These are phyloP conservation scores for Pseudomyrmex flavicornis DNA, from an alignment of 1,140 invertebrate species.

Conservation along the genomic window DNA sequence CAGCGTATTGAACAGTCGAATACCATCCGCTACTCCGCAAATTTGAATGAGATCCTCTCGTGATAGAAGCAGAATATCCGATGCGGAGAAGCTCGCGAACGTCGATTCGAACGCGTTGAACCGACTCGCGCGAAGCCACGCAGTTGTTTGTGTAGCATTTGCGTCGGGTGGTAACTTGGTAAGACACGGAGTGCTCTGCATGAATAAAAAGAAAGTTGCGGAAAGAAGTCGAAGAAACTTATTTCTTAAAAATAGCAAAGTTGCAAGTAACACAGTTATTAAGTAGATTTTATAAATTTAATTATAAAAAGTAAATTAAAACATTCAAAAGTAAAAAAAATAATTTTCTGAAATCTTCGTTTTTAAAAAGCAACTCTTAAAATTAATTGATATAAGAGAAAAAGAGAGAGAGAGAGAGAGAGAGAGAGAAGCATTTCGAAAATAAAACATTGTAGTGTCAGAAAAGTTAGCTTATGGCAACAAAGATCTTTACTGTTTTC, in stretches of 20 bases:
- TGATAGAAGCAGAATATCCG: constrained; percentile 94
- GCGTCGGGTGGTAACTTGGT: constrained; percentile 87
- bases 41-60: constrained; percentile 97
- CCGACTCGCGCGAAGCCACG: constrained; percentile 93
- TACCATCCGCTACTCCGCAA: constrained; percentile 95
- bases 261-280: too few relatives aligned
- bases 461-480: neutral
- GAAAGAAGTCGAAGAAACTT: neutral
- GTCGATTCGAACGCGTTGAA: constrained; percentile 91
- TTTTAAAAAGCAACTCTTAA: too few relatives aligned
- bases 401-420: neutral
- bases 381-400: neutral
- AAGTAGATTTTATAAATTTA: too few relatives aligned
- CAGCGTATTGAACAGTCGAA: constrained; percentile 95
- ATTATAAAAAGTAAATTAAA: too few relatives aligned
- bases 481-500: constrained; percentile 40
- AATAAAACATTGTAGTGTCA: neutral
- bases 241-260: too few relatives aligned
- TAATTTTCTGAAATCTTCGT: too few relatives aligned
- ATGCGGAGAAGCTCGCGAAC: constrained; percentile 94
- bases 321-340: too few relatives aligned
- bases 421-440: neutral
- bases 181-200: constrained; percentile 55
- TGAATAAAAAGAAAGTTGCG: neutral
- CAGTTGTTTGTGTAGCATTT: constrained; percentile 89